Conservation (phyloP, 1,140 invertebrate genomes). For the Cyphomyrmex costatus region DNA sequence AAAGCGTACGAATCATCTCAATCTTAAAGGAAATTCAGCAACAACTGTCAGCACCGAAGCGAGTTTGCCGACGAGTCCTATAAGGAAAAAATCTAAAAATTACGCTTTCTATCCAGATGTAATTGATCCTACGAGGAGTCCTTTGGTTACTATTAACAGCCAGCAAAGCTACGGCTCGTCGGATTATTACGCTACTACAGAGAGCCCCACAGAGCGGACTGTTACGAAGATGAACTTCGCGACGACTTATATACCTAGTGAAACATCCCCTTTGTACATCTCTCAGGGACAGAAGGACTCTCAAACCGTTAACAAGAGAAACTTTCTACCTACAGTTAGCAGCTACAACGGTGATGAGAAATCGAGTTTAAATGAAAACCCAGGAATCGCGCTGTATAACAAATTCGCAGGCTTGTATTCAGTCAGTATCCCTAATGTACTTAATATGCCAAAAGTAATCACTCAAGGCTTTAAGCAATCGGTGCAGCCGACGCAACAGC, state of each 20-base stretch:
- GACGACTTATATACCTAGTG: slow-evolving; percentile 1
- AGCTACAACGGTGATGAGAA: background rate
- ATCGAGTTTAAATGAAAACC: background rate
- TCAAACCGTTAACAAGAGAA: background rate
- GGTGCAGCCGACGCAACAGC: background rate
- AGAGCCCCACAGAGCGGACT: background rate
- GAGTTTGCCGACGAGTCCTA: background rate
- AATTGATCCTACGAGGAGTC: background rate
- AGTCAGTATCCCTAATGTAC: background rate
- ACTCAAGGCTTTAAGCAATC: slow-evolving; percentile 10
- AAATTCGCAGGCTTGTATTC: slow-evolving; percentile 10
- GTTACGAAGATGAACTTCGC: background rate
- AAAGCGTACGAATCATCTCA: slow-evolving; percentile 8
- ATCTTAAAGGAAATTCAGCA: background rate
- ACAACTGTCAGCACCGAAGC: background rate
- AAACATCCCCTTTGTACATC: background rate
- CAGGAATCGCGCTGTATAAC: slow-evolving; percentile 14
- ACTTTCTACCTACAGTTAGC: background rate
- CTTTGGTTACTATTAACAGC: background rate
- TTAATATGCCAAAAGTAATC: background rate
- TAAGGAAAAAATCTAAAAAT: background rate
- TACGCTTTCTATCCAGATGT: background rate
- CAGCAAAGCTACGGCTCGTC: background rate
- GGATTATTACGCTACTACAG: background rate
- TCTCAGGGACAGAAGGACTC: background rate